These are phyloP conservation scores for Papilio aristodemus DNA, from an alignment of 1,140 invertebrate species.

Conservation along the genomic window DNA sequence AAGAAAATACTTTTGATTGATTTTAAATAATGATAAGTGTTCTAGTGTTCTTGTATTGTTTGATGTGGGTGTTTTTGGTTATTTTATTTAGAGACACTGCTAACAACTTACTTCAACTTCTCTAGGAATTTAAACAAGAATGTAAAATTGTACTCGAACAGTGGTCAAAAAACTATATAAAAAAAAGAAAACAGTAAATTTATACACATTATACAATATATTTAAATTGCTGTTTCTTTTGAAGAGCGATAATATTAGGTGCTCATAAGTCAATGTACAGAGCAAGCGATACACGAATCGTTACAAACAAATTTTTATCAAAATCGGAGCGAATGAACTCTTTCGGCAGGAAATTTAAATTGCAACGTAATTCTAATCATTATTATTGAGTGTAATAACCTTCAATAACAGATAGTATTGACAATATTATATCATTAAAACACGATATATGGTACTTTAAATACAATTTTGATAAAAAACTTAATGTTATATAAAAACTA, in stretches of 20 bases:
- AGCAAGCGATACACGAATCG: constrained; percentile 20
- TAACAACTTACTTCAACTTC: too few relatives aligned
- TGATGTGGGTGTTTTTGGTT: too few relatives aligned
- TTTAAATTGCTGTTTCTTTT: background rate
- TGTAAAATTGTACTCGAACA: too few relatives aligned
- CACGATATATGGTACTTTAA: too few relatives aligned
- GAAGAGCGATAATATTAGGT: background rate
- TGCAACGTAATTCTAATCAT: constrained; percentile 34
- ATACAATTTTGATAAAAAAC: too few relatives aligned
- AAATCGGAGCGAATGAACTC: constrained; percentile 30
- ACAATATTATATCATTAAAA: constrained; percentile 10
- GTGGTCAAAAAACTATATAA: too few relatives aligned
- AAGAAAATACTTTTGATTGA: too few relatives aligned
- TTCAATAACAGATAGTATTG: constrained; percentile 19
- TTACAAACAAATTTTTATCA: constrained; percentile 29
- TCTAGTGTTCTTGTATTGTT: too few relatives aligned
- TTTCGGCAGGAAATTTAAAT: constrained; percentile 30
- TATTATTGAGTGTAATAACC: constrained; percentile 31
- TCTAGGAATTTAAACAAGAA: too few relatives aligned
- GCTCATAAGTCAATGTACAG: constrained; percentile 26
- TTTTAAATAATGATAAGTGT: too few relatives aligned
- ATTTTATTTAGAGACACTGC: too few relatives aligned
- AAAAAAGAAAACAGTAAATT: background rate
- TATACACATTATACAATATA: background rate
- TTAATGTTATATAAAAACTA: too few relatives aligned